phyloP scores from a whole-genome alignment of 2,113 vertebrate genomes.

The Etheostoma cragini region DNA sequence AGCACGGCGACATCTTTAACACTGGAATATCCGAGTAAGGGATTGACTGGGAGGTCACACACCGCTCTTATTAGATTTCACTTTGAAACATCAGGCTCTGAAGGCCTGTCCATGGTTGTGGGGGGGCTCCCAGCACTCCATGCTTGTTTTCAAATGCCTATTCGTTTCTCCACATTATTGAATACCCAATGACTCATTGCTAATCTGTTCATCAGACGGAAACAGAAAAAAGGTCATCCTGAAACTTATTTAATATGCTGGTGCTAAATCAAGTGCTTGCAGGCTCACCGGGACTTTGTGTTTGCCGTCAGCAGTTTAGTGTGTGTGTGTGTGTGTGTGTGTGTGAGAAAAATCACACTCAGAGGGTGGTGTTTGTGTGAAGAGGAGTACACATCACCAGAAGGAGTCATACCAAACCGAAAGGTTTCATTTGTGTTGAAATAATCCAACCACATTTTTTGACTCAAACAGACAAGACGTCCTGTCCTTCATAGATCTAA shows the following conservation, averaged over 20 bases:
- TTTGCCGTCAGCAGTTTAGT: constrained; percentile 32
- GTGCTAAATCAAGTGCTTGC: constrained; percentile 24
- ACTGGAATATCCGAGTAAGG: constrained; percentile 41
- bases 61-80: constrained; percentile 52
- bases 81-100: constrained; percentile 44
- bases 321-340: constrained; percentile 31
- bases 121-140: constrained; percentile 22
- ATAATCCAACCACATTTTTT: neutral
- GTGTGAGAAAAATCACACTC: constrained; percentile 43
- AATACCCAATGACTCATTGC: constrained; percentile 68
- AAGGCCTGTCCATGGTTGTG: neutral
- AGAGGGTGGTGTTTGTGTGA: constrained; percentile 50
- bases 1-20: constrained; percentile 47
- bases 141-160: constrained; percentile 38
- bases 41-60: constrained; percentile 68
- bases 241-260: constrained; percentile 69
- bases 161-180: constrained; percentile 50
- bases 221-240: constrained; percentile 33
- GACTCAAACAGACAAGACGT: neutral
- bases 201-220: constrained; percentile 59
- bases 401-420: constrained; percentile 20
- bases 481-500: neutral
- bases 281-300: constrained; percentile 33
- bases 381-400: constrained; percentile 23
- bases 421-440: constrained; percentile 5